A percentile compares a stretch with the other conserved stretches of the same genome.
Evolutionary conservation across 2,888 invertebrate genomes (phyloP).

Genomic region (Sepiola atlantica): DNA sequence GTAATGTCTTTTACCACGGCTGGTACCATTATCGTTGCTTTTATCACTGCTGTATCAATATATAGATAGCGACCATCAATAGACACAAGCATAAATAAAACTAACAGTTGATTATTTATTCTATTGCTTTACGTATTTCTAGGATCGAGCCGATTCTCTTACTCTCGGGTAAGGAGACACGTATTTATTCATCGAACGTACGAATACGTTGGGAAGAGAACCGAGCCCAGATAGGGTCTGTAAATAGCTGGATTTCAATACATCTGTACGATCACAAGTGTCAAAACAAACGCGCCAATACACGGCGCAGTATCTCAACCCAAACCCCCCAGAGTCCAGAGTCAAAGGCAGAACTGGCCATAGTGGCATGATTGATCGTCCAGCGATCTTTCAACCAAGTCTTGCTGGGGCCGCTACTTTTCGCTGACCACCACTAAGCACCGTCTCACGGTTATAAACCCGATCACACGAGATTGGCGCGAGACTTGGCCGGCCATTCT

Average conservation of each 20-base stretch:
- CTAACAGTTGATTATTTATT: too few relatives aligned
- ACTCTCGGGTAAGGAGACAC: too few relatives aligned
- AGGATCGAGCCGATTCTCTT: too few relatives aligned
- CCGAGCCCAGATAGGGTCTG: not conserved
- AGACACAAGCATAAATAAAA: too few relatives aligned
- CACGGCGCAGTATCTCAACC: not conserved
- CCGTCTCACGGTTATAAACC: constrained; percentile 1
- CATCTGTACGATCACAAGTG: constrained; percentile 20
- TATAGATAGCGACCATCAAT: too few relatives aligned
- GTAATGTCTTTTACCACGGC: too few relatives aligned
- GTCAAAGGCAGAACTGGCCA: constrained; percentile 11
- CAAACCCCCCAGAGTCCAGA: not conserved
- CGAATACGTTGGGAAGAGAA: not conserved
- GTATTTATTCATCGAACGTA: too few relatives aligned
- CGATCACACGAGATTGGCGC: constrained; percentile 32
- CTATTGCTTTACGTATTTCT: too few relatives aligned
- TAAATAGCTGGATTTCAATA: constrained; percentile 32
- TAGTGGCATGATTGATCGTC: not conserved
- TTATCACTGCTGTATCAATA: too few relatives aligned
- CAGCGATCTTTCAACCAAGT: constrained; percentile 20
- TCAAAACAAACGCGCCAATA: constrained; percentile 32
- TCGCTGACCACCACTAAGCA: not conserved
- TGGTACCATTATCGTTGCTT: too few relatives aligned
- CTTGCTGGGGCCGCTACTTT: constrained; percentile 7
- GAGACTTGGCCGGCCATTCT: not conserved